These are phyloP conservation scores for Drosophila fungiperda DNA, from an alignment of 2,888 invertebrate genomes.

Conservation along the genomic window DNA sequence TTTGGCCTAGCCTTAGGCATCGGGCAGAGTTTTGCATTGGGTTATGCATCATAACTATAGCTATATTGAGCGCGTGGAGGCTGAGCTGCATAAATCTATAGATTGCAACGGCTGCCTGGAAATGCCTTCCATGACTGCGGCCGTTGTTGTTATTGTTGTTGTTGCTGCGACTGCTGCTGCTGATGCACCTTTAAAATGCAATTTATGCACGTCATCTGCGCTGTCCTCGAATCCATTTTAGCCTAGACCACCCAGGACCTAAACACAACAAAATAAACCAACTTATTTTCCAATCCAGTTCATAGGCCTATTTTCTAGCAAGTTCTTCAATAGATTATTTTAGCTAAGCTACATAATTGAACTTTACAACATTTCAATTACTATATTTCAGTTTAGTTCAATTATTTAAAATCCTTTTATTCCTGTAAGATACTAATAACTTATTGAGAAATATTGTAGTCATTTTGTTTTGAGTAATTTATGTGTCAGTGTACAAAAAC, in stretches of 20 bases:
- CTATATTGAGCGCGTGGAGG: conserved; percentile 16
- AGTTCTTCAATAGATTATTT: not conserved
- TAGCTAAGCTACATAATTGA: not conserved
- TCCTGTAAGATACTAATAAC: not conserved
- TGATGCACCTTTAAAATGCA: conserved; percentile 79
- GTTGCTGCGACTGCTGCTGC: conserved; percentile 25
- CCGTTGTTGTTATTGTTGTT: conserved; percentile 19
- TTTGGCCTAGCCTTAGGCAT: conserved; percentile 54
- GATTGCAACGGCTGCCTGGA: conserved; percentile 60
- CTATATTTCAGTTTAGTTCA: not conserved
- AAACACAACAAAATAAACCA: conserved; percentile 47
- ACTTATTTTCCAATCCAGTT: conserved; percentile 43
- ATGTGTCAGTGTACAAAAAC: conserved; percentile 6
- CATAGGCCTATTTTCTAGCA: conserved; percentile 51
- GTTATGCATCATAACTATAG: conserved; percentile 77
- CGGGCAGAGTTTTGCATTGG: conserved; percentile 62
- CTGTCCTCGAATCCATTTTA: conserved; percentile 62
- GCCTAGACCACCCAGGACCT: conserved; percentile 29
- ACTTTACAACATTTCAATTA: not conserved
- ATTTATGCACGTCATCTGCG: conserved; percentile 77
- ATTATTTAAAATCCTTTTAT: not conserved
- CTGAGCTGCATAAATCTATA: conserved; percentile 73
- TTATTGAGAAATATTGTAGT: not conserved
- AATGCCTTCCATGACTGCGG: conserved; percentile 26
- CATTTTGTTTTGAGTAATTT: not conserved